Base-by-base conservation (phyloP, 2,888 invertebrate species). In the Megamerina dolium region DNA sequence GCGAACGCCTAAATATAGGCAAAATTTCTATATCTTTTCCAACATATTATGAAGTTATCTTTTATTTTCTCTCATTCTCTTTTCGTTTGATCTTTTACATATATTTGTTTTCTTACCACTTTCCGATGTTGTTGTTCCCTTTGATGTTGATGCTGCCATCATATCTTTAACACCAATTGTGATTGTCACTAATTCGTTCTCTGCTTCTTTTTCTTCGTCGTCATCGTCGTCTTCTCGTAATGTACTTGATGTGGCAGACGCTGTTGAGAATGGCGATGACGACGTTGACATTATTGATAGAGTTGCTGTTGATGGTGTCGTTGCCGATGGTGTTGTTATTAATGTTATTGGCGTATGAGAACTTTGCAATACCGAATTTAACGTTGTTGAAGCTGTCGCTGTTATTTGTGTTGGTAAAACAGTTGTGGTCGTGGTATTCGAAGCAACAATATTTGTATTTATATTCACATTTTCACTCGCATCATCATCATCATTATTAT, bases 271-370 rank as follows among this genome's bases (percentile, higher is more conserved):
- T 21, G 30, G 13, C 12, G 13, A 19, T 31, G 16, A 4, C 10
- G 23, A 26, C 26, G 27, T 26, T 29, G 40, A 20, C 16, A 10
- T 3, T 33, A n/a, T n/a, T n/a, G n/a, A n/a, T n/a, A n/a, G n/a
- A 56, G 56, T 50, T 57, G 53, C 41, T 43, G 39, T 42, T 37
- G 49, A 41, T 50, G 50, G 33, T 46, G 46, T 20, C 21, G 32
- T n/a, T 34, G 43, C 16, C 37, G 43, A 2, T 41, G 44, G 5
- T 30, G 46, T 5, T 23, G 47, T 10, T 27, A 41, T 14, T 35
- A 49, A 19, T 27, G 48, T 6, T 18, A 12, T 9, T 26, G 4
- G 8, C 23, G 37, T n/a, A n/a, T n/a, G n/a, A n/a, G n/a, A n/a
- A n/a, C n/a, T n/a, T n/a, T n/a, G n/a, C n/a, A n/a, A n/a, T n/a